Evolutionary conservation across 2,797 vertebrate species (phyloP).

Genomic region (Hylomyscus alleni): DNA sequence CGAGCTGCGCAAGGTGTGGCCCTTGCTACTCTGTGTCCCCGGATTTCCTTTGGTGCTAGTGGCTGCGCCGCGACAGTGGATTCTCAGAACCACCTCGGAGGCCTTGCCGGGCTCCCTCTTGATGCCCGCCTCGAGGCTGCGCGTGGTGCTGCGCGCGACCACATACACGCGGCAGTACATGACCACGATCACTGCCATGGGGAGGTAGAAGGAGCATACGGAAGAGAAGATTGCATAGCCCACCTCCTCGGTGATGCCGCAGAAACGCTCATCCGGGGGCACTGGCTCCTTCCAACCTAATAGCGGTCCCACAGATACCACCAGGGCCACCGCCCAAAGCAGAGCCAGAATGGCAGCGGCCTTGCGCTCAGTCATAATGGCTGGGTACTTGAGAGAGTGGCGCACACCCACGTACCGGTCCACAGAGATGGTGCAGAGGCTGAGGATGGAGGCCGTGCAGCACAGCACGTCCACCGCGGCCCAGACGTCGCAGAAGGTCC

Average conservation of each 20-base stretch:
- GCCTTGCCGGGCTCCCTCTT: conserved; percentile 97
- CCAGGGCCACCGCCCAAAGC: conserved; percentile 95
- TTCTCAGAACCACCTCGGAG: conserved; percentile 96
- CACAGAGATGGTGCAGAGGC: conserved; percentile 98
- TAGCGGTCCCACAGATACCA: conserved; percentile 97
- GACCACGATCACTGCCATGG: conserved; percentile 96
- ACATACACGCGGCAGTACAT: conserved; percentile 99
- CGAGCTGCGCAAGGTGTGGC: conserved; percentile 95
- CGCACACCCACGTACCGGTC: conserved; percentile 99
- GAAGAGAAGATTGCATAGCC: conserved; percentile 99
- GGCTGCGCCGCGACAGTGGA: conserved; percentile 94
- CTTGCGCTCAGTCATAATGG: conserved; percentile 98
- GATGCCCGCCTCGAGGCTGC: conserved; percentile 96
- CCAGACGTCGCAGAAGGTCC: conserved; percentile 99
- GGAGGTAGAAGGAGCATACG: conserved; percentile 98
- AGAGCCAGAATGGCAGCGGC: conserved; percentile 94
- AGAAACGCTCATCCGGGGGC: conserved; percentile 94
- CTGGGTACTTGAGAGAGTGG: conserved; percentile 97
- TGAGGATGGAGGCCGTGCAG: conserved; percentile 99
- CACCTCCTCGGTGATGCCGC: conserved; percentile 97
- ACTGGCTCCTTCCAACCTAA: conserved; percentile 99
- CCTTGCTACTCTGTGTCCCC: conserved; percentile 90
- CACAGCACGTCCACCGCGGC: conserved; percentile 99
- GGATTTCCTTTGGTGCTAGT: conserved; percentile 75
- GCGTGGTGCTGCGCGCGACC: conserved; percentile 97